These are phyloP conservation scores for Tolypeutes matacus DNA, from an alignment of 2,797 vertebrate genomes.

Conservation along the genomic window DNA sequence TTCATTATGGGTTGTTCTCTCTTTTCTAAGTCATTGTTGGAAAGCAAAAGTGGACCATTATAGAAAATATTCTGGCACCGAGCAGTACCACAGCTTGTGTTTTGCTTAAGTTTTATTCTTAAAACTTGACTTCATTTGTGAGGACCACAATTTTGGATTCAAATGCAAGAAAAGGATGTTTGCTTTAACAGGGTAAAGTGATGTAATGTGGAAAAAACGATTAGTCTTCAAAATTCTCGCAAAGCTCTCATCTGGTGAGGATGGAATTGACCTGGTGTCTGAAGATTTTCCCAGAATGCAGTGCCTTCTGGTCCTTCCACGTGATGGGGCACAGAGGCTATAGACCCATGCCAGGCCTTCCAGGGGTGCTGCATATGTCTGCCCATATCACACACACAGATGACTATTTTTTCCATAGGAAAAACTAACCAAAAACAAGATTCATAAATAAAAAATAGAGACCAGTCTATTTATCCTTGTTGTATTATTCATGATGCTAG, in stretches of 20 bases:
- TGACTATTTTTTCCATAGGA: background rate
- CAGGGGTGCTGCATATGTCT: accelerated
- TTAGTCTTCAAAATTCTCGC: background rate
- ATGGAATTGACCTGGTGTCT: background rate
- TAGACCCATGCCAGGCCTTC: accelerated
- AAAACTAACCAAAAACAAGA: background rate
- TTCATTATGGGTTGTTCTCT: background rate
- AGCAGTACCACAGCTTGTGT: no score
- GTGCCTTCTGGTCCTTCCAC: background rate
- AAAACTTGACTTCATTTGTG: background rate
- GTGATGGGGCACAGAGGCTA: background rate
- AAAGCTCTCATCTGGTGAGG: background rate
- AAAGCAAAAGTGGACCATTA: background rate
- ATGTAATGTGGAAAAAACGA: background rate
- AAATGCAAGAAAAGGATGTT: background rate
- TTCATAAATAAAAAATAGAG: conserved; percentile 70
- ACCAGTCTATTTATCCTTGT: conserved; percentile 51
- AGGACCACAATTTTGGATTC: no score
- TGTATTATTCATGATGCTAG: conserved; percentile 63
- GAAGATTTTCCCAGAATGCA: background rate
- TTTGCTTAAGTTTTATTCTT: background rate
- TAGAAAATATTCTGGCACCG: background rate
- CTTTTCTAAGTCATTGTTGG: background rate
- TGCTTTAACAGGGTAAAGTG: background rate
- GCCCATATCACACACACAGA: accelerated